These are phyloP conservation scores for Ametastegia equiseti DNA, from an alignment of 2,888 invertebrate species.

Conservation along the genomic window DNA sequence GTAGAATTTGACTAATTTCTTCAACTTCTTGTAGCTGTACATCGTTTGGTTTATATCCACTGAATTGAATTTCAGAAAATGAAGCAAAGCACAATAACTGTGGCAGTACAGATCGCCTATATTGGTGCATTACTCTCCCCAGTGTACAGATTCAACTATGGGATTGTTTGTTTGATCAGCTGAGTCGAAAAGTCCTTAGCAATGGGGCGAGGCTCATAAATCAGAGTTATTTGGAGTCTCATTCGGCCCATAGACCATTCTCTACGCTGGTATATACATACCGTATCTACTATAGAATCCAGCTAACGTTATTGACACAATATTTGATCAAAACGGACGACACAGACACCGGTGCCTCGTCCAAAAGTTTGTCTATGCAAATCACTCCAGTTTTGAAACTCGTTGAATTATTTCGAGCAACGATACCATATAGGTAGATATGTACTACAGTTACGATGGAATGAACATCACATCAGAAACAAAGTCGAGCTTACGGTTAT, in stretches of 20 bases:
- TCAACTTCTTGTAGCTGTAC: not conserved
- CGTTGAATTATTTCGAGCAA: not conserved
- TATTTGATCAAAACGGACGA: not conserved
- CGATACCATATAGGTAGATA: too few species aligned
- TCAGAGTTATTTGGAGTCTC: conserved; percentile 28
- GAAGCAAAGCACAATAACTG: not conserved
- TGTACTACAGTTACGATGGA: not conserved
- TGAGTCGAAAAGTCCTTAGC: conserved; percentile 29
- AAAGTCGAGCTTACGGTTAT: conserved; percentile 14
- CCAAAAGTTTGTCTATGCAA: conserved; percentile 37
- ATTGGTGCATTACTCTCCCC: not conserved
- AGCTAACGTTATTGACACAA: conserved; percentile 17
- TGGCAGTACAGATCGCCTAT: not conserved
- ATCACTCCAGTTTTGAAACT: not conserved
- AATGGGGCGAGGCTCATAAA: conserved; percentile 34
- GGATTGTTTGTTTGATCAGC: conserved; percentile 44
- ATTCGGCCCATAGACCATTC: conserved; percentile 20
- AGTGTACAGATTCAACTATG: not conserved
- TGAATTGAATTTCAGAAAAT: not conserved
- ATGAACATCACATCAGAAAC: conserved; percentile 8
- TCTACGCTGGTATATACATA: not conserved
- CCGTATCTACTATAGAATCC: not conserved
- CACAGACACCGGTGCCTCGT: not conserved
- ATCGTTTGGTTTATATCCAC: not conserved
- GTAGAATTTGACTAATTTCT: not conserved